These are phyloP conservation scores for Linnaemya vulpina DNA, from an alignment of 2,888 invertebrate genomes.

Conservation along the genomic window DNA sequence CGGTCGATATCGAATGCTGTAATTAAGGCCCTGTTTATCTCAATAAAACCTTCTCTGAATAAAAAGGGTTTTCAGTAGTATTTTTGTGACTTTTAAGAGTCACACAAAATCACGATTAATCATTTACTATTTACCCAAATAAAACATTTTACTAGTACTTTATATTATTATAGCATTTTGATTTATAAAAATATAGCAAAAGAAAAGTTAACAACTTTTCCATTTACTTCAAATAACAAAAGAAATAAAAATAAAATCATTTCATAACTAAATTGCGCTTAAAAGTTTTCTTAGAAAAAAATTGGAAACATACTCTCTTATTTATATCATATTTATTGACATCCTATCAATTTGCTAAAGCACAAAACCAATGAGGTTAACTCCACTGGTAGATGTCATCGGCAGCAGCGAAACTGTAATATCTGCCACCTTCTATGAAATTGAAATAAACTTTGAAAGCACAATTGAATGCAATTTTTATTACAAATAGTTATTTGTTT, in stretches of 20 bases:
- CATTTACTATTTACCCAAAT: too few species aligned
- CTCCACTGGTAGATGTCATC: slow-evolving; percentile 22
- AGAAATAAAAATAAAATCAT: background rate
- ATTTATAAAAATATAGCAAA: background rate
- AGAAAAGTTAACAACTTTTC: background rate
- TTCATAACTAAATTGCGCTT: background rate
- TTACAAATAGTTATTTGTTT: slow-evolving; percentile 57
- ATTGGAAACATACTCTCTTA: background rate
- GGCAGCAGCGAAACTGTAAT: background rate
- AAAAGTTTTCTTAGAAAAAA: background rate
- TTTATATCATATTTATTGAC: slow-evolving; percentile 55
- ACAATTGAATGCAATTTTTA: slow-evolving; percentile 63
- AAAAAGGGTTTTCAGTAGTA: too few species aligned
- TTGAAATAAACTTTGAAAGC: slow-evolving; percentile 48
- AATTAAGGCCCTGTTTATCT: too few species aligned
- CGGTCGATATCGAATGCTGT: too few species aligned
- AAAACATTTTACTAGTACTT: background rate
- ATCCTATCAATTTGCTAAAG: slow-evolving; percentile 47
- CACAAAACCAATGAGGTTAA: slow-evolving; percentile 48
- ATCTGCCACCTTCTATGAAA: slow-evolving; percentile 35
- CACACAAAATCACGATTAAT: too few species aligned
- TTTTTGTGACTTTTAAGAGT: too few species aligned
- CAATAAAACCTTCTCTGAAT: too few species aligned
- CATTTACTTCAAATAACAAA: background rate
- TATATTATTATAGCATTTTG: too few species aligned